phyloP scores from a whole-genome alignment of 1,140 invertebrate species.

The Drosophila asahinai region DNA sequence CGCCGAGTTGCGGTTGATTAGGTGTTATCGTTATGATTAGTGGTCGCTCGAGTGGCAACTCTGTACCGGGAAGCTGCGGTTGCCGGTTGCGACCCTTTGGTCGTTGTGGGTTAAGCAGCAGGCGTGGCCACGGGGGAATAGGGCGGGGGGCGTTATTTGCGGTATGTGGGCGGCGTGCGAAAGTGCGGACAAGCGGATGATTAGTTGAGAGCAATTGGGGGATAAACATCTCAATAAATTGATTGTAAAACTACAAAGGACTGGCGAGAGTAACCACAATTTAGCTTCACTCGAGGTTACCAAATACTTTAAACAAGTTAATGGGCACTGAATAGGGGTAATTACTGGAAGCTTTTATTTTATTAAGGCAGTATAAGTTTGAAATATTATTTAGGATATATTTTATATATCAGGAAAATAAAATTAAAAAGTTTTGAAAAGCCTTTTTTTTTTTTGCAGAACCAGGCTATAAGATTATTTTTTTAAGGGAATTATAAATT shows the following conservation, averaged over 20 bases:
- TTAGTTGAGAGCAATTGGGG: slow-evolving; percentile 43
- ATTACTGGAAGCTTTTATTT: neutral
- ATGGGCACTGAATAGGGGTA: neutral
- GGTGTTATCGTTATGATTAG: slow-evolving; percentile 82
- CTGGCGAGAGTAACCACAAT: neutral
- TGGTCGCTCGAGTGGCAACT: slow-evolving; percentile 60
- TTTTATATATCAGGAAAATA: too few relatives aligned
- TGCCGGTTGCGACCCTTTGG: slow-evolving; percentile 22
- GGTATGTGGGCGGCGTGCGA: slow-evolving; percentile 33
- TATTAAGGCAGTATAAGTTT: too few relatives aligned
- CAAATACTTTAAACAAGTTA: neutral
- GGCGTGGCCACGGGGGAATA: neutral
- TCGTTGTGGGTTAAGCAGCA: slow-evolving; percentile 10
- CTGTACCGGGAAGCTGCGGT: slow-evolving; percentile 43
- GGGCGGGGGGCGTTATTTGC: neutral
- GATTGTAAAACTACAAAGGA: slow-evolving; percentile 30
- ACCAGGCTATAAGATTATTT: too few relatives aligned
- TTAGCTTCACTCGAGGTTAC: neutral
- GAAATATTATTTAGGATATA: neutral
- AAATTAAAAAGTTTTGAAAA: too few relatives aligned
- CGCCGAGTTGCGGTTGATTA: slow-evolving; percentile 70
- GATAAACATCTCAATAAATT: slow-evolving; percentile 40
- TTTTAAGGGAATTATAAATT: too few relatives aligned
- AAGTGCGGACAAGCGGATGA: slow-evolving; percentile 36
- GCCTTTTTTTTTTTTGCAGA: too few relatives aligned